Base-by-base conservation (phyloP, 2,888 invertebrate species). In the Cantharis rustica region DNA sequence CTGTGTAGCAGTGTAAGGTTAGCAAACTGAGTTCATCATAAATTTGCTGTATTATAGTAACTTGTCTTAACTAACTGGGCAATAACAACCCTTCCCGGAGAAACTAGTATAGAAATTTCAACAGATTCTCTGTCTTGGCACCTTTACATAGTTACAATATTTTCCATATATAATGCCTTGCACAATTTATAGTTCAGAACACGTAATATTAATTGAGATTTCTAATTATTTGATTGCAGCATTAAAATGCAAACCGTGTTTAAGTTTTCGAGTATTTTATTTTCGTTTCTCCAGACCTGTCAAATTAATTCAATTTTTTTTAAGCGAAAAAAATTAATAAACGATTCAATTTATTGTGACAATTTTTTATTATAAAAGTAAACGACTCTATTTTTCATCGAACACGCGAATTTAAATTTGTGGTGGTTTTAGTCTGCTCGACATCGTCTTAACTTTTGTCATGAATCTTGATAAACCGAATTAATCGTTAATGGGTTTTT, bases 331-430 rank as follows among this genome's bases (percentile, higher is more conserved):
- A 20, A 31, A 66, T 66, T 16, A 66, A 66, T 66, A 17, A 66
- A 66, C n/a, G 23, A 23, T 20, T 66, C 16, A 69, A 69, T 47
- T 31, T 47, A 17, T 31, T 69, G 31, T n/a, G 69, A 47, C 61
- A 69, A 69, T 17, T 69, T 69, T 69, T 69, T 47, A 16, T 47
- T 31, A 17, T 47, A 27, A 47, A 47, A 47, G 27, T 68, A 68
- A 68, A 68, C 23, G 68, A 20, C 26, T 26, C 15, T 68, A 23
- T 68, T 68, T 68, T 68, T 68, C 31, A 69, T 69, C 17, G 17
- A 69, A 69, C 69, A 69, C 69, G 69, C 69, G 47, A 47, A 27
- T 69, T 47, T 47, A 66, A 69, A 69, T 69, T 69, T 69, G 17
- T 47, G 69, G 31, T 69, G 31, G 27, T 47, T 47, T 69, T 27